Conservation (phyloP, 2,113 vertebrate species). For the Cygnus atratus region DNA sequence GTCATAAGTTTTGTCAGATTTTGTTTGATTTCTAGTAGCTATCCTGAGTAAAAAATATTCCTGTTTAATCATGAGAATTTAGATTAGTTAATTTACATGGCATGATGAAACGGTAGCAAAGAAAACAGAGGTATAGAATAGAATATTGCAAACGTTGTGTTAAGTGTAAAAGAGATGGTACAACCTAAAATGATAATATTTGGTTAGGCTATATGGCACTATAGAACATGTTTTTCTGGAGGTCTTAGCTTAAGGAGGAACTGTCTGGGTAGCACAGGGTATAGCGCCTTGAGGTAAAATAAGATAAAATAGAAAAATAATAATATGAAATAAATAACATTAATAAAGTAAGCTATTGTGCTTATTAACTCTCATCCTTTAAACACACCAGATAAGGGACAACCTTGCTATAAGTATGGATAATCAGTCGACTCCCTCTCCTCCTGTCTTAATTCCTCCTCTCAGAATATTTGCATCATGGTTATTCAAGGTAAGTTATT, state of each 20-base stretch:
- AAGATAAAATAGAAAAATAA: not conserved
- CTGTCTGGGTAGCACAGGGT: fast-evolving
- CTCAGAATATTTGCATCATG: constrained; percentile 97
- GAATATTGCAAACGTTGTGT: fast-evolving
- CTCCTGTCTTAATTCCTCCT: constrained; percentile 90
- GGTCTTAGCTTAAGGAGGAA: not conserved
- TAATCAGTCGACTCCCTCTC: constrained; percentile 91
- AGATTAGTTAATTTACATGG: not conserved
- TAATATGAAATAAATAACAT: not conserved
- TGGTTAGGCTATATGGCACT: not conserved
- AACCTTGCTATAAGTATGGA: constrained; percentile 94
- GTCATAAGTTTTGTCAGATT: not conserved
- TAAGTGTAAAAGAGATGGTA: not conserved
- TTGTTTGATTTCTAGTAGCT: not conserved
- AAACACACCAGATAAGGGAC: constrained; percentile 88
- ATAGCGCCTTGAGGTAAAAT: not conserved
- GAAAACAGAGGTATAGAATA: not conserved
- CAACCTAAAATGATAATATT: not conserved
- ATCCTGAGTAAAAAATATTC: not conserved
- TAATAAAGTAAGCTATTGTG: not conserved
- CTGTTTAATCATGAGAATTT: not conserved
- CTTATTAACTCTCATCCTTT: not conserved
- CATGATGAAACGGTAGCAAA: not conserved
- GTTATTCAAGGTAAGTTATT: constrained; percentile 90
- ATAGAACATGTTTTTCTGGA: not conserved